Conservation (phyloP, 2,797 vertebrate species). For the Acrossocheilus wenchowensis region DNA sequence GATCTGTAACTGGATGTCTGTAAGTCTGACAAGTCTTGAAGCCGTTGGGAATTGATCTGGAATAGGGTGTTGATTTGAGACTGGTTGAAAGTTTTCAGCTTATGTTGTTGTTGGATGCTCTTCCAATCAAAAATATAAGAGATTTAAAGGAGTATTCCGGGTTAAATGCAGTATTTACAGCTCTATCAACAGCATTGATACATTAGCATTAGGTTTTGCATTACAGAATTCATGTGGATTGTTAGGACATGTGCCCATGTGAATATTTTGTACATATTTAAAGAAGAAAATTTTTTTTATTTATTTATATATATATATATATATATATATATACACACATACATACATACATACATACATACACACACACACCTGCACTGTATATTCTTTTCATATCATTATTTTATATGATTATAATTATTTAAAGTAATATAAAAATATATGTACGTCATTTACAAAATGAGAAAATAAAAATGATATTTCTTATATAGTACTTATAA, state of each 20-base stretch:
- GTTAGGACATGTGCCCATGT: not conserved
- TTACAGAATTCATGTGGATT: not conserved
- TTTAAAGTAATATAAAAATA: not conserved
- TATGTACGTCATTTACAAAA: not conserved
- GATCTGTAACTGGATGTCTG: constrained; percentile 4
- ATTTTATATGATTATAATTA: not conserved
- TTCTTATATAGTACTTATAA: no score
- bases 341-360: no score
- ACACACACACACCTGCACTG: not conserved
- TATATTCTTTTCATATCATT: not conserved
- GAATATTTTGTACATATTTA: not conserved
- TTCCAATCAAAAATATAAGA: not conserved
- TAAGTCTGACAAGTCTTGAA: constrained; percentile 16
- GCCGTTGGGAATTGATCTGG: not conserved
- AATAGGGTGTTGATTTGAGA: constrained; percentile 19
- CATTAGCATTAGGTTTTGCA: not conserved
- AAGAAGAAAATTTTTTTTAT: no score
- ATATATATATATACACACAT: no score
- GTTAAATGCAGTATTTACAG: not conserved
- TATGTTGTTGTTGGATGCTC: constrained; percentile 5
- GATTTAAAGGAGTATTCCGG: not conserved
- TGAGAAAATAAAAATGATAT: no score
- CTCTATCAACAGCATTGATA: not conserved
- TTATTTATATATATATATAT: no score
- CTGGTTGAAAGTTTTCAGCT: constrained; percentile 16